Conservation (phyloP, 1,140 invertebrate species). For the Araneus ventricosus region DNA sequence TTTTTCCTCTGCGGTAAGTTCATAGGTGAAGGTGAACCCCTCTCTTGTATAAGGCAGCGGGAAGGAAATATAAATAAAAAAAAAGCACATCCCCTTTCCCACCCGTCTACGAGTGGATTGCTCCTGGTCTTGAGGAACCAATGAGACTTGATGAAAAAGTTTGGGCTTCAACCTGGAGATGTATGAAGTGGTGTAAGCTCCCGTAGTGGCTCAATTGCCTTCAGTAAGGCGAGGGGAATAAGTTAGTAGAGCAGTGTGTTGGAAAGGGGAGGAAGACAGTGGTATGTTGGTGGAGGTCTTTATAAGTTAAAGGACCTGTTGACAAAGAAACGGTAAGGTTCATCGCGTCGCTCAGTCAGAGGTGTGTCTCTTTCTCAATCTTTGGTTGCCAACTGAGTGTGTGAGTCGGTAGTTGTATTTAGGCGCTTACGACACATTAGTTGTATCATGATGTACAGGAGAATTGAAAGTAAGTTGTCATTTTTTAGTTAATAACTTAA, state of each 20-base stretch:
- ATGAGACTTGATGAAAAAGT: constrained; percentile 46
- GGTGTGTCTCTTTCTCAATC: not conserved
- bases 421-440: not conserved
- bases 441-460: not conserved
- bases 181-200: not conserved
- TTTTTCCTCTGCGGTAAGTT: not conserved
- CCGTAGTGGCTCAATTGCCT: not conserved
- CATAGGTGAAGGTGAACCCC: constrained; percentile 14
- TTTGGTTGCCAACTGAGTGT: not conserved
- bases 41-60: not conserved
- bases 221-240: not conserved
- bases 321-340: constrained; percentile 6
- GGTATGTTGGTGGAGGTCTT: not conserved
- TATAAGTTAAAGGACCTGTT: constrained; percentile 28
- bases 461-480: not conserved
- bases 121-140: constrained; percentile 25
- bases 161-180: constrained; percentile 9
- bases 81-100: not conserved
- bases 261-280: not conserved
- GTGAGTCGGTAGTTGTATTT: not conserved
- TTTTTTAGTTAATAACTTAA: not conserved
- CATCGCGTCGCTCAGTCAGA: not conserved
- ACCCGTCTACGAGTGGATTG: not conserved
- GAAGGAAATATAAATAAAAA: not conserved
- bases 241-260: not conserved